These are phyloP conservation scores for Parus major DNA, from an alignment of 2,113 vertebrate species.

Conservation along the genomic window DNA sequence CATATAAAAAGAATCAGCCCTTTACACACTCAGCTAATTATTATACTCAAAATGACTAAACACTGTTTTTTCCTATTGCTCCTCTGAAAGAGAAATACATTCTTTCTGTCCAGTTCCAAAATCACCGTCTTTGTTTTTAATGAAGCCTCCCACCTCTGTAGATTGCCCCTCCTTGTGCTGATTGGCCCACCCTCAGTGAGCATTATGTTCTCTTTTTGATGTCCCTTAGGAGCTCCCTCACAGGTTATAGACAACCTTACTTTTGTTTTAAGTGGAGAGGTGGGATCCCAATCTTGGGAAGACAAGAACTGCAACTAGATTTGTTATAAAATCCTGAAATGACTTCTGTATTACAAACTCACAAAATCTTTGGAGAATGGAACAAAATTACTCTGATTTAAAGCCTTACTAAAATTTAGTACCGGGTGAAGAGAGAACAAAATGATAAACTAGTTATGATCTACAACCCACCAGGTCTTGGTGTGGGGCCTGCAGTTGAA, in stretches of 20 bases:
- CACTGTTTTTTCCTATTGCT: neutral
- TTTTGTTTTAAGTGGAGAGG: neutral
- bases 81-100: neutral
- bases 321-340: neutral
- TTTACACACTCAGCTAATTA: neutral
- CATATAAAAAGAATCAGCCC: neutral
- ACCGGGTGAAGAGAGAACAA: neutral
- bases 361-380: neutral
- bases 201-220: neutral
- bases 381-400: neutral
- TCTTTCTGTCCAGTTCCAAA: neutral
- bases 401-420: neutral
- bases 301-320: neutral
- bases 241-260: neutral
- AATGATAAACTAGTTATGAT: neutral
- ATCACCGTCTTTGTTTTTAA: neutral
- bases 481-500: neutral
- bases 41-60: neutral
- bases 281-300: neutral
- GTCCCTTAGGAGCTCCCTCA: neutral
- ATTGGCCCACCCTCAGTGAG: neutral
- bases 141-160: neutral
- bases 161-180: neutral
- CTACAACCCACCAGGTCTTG: neutral
- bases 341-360: neutral